Evolutionary conservation across 37 sponge, comb jelly and placozoan genomes (phyloP).

Genomic region (Ephydatia muelleri): DNA sequence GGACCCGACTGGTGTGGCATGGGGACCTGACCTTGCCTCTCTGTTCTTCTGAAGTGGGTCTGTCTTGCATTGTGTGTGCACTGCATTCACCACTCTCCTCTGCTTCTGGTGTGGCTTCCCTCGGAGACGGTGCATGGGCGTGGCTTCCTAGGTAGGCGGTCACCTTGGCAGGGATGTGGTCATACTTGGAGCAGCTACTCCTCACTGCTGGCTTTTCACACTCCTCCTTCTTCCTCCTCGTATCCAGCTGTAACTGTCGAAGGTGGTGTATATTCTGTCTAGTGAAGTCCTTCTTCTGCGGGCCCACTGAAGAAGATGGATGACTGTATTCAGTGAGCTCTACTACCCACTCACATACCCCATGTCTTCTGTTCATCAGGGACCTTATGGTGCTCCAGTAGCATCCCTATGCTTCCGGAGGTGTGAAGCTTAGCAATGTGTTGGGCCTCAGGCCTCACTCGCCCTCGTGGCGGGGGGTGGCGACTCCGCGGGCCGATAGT

Average conservation of each 20-base stretch:
- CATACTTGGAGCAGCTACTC: slow-evolving; percentile 28
- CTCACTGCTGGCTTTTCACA: too few relatives aligned
- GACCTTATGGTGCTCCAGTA: slow-evolving; percentile 8
- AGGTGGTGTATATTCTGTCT: too few relatives aligned
- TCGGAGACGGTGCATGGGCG: neutral
- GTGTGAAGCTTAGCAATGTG: slow-evolving; percentile 43
- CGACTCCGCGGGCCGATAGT: neutral
- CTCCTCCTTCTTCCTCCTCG: too few relatives aligned
- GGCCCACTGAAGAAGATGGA: neutral
- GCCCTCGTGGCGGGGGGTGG: slow-evolving; percentile 1
- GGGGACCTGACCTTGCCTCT: too few relatives aligned
- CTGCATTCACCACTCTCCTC: too few relatives aligned
- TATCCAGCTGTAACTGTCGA: too few relatives aligned
- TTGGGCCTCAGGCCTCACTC: slow-evolving; percentile 45
- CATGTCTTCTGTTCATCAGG: too few relatives aligned
- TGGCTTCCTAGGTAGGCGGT: slow-evolving; percentile 19
- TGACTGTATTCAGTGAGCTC: neutral
- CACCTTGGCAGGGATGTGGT: slow-evolving; percentile 63
- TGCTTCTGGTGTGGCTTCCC: neutral
- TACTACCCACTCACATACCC: too few relatives aligned
- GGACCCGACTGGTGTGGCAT: too few relatives aligned
- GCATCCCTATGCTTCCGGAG: slow-evolving; percentile 30
- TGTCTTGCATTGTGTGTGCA: too few relatives aligned
- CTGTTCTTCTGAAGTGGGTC: too few relatives aligned
- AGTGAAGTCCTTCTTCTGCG: too few relatives aligned